Percentiles rank a stretch among this genome's conserved stretches.
phyloP scores from a whole-genome alignment of 1,140 invertebrate species.

The Pseudomyrmex sp. region DNA sequence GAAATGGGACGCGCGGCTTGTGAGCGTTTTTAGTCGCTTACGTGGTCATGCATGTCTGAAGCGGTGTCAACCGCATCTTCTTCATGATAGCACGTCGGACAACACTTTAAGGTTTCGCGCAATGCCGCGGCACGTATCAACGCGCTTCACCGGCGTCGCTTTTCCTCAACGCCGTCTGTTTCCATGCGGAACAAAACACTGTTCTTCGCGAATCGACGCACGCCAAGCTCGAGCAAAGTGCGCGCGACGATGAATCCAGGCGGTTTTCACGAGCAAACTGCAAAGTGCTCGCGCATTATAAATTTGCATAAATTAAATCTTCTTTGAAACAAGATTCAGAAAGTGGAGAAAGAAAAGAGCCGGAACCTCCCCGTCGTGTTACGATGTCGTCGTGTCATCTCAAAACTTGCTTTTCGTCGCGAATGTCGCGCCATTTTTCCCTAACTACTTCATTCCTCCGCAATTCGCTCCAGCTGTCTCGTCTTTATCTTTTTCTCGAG shows the following conservation, averaged over 20 bases:
- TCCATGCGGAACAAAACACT: neutral
- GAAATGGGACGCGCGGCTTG: neutral
- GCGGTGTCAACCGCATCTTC: constrained; percentile 46
- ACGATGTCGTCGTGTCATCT: constrained; percentile 40
- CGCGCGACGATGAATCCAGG: constrained; percentile 26
- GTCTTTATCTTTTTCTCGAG: neutral
- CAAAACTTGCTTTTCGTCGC: constrained; percentile 34
- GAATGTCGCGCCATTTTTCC: constrained; percentile 25
- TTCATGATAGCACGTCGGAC: constrained; percentile 39
- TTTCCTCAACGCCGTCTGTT: neutral
- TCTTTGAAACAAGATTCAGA: constrained; percentile 40
- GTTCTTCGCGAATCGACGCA: too few relatives aligned
- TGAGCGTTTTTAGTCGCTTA: constrained; percentile 12
- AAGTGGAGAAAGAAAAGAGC: constrained; percentile 4
- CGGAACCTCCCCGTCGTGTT: constrained; percentile 2
- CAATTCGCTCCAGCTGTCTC: neutral
- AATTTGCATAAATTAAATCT: constrained; percentile 77
- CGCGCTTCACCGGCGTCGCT: constrained; percentile 10
- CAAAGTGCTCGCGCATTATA: constrained; percentile 70
- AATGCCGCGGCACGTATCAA: constrained; percentile 73
- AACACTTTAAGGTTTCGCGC: constrained; percentile 25
- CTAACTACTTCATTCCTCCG: constrained; percentile 43
- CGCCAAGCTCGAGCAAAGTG: neutral
- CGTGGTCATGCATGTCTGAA: constrained; percentile 60
- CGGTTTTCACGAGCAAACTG: constrained; percentile 60